Percentiles rank a stretch among this genome's conserved stretches.
Evolutionary conservation across 2,113 vertebrate species (phyloP).

Genomic region (Peromyscus leucopus): DNA sequence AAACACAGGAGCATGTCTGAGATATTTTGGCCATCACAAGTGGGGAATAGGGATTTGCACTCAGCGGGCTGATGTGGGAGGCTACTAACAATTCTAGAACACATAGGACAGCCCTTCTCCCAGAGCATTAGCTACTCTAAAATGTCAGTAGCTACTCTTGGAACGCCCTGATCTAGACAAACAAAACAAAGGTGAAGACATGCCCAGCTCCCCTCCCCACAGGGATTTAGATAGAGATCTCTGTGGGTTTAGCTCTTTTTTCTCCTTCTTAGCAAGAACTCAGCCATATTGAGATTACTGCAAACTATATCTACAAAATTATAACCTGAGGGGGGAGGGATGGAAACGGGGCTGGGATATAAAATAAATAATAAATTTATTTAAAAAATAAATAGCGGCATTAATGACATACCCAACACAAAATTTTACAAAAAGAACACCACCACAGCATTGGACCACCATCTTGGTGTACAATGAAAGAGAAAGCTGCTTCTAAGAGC

Average conservation of each 20-base stretch:
- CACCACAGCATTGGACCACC: background rate
- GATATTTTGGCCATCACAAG: background rate
- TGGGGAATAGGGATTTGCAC: background rate
- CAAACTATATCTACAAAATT: background rate
- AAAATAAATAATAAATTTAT: background rate
- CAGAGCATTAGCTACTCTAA: background rate
- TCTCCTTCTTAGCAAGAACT: background rate
- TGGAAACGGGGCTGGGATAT: background rate
- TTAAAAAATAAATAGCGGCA: background rate
- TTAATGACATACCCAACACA: background rate
- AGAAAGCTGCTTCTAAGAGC: conserved; percentile 22
- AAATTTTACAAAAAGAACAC: background rate
- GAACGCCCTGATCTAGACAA: background rate
- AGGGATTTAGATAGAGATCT: background rate
- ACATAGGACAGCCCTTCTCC: background rate
- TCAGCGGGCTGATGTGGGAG: background rate
- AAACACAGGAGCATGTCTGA: background rate
- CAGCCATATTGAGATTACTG: background rate
- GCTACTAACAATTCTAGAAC: background rate
- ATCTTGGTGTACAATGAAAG: background rate
- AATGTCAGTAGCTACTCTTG: background rate
- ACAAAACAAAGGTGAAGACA: background rate
- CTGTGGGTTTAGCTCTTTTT: background rate
- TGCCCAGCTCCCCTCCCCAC: background rate
- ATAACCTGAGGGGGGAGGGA: background rate